A percentile compares a stretch with the other conserved stretches of the same genome.
These are phyloP conservation scores for Reticulitermes speratus DNA, from an alignment of 1,140 invertebrate genomes.

Conservation along the genomic window DNA sequence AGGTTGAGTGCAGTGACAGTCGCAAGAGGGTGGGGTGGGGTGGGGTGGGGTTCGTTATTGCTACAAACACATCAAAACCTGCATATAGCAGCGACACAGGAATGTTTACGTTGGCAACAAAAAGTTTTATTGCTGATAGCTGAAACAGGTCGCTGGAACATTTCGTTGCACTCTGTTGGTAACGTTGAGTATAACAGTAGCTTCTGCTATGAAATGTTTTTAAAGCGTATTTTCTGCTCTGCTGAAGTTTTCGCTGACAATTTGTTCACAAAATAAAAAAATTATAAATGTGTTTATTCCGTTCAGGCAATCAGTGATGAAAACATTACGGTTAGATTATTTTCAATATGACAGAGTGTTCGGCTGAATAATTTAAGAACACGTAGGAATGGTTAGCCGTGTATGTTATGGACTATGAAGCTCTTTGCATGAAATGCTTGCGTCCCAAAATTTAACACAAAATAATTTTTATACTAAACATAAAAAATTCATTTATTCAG, in stretches of 20 bases:
- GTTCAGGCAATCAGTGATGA: background rate
- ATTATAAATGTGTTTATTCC: background rate
- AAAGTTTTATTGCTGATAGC: slow-evolving; percentile 6
- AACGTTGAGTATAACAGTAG: background rate
- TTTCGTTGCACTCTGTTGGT: background rate
- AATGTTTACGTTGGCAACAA: slow-evolving; percentile 16
- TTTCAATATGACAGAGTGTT: background rate
- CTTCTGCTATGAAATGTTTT: slow-evolving; percentile 2
- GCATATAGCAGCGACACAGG: slow-evolving; percentile 4
- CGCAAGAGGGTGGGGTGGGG: background rate
- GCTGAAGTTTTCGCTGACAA: background rate
- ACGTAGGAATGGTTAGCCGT: background rate
- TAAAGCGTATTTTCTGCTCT: slow-evolving; percentile 12
- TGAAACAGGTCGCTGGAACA: slow-evolving; percentile 4
- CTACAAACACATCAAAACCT: slow-evolving; percentile 15
- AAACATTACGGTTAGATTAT: background rate
- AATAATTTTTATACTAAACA: no score
- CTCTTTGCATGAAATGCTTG: no score
- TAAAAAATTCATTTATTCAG: no score
- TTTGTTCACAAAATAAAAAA: slow-evolving; percentile 5
- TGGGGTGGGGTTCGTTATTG: background rate
- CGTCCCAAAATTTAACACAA: no score
- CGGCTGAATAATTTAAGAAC: background rate
- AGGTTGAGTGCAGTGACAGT: background rate
- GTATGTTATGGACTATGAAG: background rate